These are phyloP conservation scores for Cinara cedri DNA, from an alignment of 2,888 invertebrate genomes.

Conservation along the genomic window DNA sequence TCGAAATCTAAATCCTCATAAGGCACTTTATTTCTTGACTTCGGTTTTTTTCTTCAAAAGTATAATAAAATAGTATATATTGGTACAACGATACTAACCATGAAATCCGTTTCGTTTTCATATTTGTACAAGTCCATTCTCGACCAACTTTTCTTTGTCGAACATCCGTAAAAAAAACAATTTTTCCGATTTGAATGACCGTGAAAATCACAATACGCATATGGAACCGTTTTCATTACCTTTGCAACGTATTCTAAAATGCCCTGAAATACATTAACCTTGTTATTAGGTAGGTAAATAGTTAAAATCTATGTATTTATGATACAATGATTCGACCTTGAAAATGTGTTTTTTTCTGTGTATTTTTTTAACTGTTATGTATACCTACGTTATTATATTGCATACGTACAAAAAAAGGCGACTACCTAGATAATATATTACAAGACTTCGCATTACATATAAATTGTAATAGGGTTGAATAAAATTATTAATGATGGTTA, in stretches of 20 bases:
- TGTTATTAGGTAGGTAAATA: too few species aligned
- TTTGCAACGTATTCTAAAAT: slow-evolving; percentile 70
- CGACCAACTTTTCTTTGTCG: slow-evolving; percentile 72
- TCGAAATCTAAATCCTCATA: too few species aligned
- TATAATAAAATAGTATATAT: too few species aligned
- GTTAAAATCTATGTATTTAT: not conserved
- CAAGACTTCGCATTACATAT: too few species aligned
- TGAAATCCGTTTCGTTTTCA: slow-evolving; percentile 69
- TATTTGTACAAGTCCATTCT: slow-evolving; percentile 68
- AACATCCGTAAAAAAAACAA: slow-evolving; percentile 85
- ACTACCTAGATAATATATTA: too few species aligned
- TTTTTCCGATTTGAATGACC: slow-evolving; percentile 85
- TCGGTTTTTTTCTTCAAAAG: too few species aligned
- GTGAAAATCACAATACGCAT: slow-evolving; percentile 78
- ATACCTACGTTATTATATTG: too few species aligned
- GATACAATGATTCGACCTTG: not conserved
- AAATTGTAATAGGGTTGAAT: too few species aligned
- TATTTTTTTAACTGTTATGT: too few species aligned
- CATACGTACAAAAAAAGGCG: too few species aligned
- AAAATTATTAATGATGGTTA: too few species aligned
- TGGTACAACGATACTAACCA: slow-evolving; percentile 67
- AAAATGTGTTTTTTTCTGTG: not conserved
- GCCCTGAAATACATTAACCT: slow-evolving; percentile 64
- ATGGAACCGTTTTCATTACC: slow-evolving; percentile 69
- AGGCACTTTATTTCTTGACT: too few species aligned